These are phyloP conservation scores for Cydia strobilella DNA, from an alignment of 1,140 invertebrate species.

Conservation along the genomic window DNA sequence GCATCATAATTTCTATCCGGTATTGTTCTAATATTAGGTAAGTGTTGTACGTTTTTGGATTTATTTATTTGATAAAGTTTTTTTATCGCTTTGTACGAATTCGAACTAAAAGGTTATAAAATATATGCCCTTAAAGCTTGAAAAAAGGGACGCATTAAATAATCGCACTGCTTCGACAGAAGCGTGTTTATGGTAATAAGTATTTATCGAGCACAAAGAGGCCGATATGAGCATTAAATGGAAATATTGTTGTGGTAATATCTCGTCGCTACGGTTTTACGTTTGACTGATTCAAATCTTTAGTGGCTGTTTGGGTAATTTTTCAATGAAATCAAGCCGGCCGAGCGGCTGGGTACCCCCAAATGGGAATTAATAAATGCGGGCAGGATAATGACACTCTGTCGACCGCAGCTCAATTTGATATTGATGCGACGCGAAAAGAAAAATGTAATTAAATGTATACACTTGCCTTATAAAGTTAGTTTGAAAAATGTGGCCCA, in stretches of 20 bases:
- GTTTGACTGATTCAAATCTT: slow-evolving; percentile 30
- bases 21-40: too few species aligned
- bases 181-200: slow-evolving; percentile 11
- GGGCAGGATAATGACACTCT: slow-evolving; percentile 34
- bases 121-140: not conserved
- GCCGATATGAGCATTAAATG: slow-evolving; percentile 19
- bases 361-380: slow-evolving; percentile 37
- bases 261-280: slow-evolving; percentile 22
- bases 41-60: too few species aligned
- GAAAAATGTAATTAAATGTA: slow-evolving; percentile 28
- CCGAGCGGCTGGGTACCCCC: slow-evolving; percentile 15
- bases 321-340: slow-evolving; percentile 31
- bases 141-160: not conserved
- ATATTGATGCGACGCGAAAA: slow-evolving; percentile 28
- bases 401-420: slow-evolving; percentile 29
- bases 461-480: not conserved
- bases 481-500: not conserved
- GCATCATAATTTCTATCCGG: too few species aligned
- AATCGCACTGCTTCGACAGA: not conserved
- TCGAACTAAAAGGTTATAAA: too few species aligned
- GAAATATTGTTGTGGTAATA: slow-evolving; percentile 24
- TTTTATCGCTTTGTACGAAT: too few species aligned
- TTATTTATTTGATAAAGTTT: too few species aligned
- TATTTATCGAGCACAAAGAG: slow-evolving; percentile 16
- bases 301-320: slow-evolving; percentile 28